Evolutionary conservation across 2,888 invertebrate genomes (phyloP).

Genomic region (Bhutanitis thaidina): DNA sequence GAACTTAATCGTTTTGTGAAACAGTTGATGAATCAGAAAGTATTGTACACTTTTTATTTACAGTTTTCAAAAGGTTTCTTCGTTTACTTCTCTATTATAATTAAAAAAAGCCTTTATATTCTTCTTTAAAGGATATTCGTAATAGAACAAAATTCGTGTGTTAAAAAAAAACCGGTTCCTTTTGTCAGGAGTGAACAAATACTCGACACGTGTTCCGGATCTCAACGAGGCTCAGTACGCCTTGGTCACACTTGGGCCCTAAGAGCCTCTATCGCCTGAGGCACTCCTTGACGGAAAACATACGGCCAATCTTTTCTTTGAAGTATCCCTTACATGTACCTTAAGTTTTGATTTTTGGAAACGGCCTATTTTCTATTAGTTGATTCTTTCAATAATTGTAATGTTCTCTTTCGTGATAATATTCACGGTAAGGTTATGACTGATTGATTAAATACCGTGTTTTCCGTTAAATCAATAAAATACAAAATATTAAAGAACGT

Average conservation of each 20-base stretch:
- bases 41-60: too few relatives aligned
- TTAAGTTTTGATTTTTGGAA: constrained; percentile 12
- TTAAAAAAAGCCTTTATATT: background rate
- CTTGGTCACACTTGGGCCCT: constrained; percentile 14
- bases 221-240: constrained; percentile 17
- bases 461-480: too few relatives aligned
- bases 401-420: too few relatives aligned
- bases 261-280: constrained; percentile 14
- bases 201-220: constrained; percentile 21
- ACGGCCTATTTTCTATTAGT: background rate
- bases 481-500: too few relatives aligned
- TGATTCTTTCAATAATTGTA: too few relatives aligned
- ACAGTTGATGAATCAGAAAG: too few relatives aligned
- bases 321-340: constrained; percentile 7
- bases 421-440: too few relatives aligned
- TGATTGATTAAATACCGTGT: too few relatives aligned
- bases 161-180: constrained; percentile 15
- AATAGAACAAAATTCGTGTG: constrained; percentile 6
- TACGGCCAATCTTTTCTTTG: constrained; percentile 21
- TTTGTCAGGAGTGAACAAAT: constrained; percentile 23
- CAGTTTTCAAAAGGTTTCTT: too few relatives aligned
- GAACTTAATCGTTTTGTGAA: too few relatives aligned
- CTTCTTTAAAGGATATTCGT: background rate
- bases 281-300: constrained; percentile 12
- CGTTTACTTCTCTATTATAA: background rate